These are phyloP conservation scores for Ptychoptera albimana DNA, from an alignment of 2,888 invertebrate species.

Conservation along the genomic window DNA sequence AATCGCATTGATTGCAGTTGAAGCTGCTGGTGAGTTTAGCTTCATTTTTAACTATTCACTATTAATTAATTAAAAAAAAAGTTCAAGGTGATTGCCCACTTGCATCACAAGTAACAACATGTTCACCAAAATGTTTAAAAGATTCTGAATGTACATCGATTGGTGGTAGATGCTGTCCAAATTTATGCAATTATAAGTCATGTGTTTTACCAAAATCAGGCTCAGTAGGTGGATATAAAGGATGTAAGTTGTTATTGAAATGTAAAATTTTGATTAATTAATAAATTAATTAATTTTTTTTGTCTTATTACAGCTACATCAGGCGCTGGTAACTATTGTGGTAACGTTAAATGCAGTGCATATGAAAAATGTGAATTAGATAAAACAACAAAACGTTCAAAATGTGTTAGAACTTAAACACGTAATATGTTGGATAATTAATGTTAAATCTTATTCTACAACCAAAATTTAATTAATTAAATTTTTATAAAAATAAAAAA, in stretches of 20 bases:
- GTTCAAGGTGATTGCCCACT: constrained; percentile 40
- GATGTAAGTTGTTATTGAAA: constrained; percentile 21
- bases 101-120: constrained; percentile 44
- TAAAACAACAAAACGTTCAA: constrained; percentile 43
- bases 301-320: constrained; percentile 14
- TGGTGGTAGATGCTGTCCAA: constrained; percentile 52
- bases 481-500: no score
- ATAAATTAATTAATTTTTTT: background rate
- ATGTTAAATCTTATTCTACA: no score
- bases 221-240: constrained; percentile 28
- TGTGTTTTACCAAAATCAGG: constrained; percentile 36
- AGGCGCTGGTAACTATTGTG: constrained; percentile 43
- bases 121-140: constrained; percentile 49
- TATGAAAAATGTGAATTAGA: constrained; percentile 54
- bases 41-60: no score
- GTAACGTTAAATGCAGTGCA: constrained; percentile 49
- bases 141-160: constrained; percentile 46
- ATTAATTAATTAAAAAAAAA: no score
- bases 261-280: background rate
- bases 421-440: background rate
- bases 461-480: no score
- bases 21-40: no score
- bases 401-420: constrained; percentile 41
- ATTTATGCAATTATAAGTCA: constrained; percentile 51
- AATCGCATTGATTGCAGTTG: no score